Evolutionary conservation across 2,797 vertebrate species (phyloP).

Genomic region (Silurus lanzhouensis): DNA sequence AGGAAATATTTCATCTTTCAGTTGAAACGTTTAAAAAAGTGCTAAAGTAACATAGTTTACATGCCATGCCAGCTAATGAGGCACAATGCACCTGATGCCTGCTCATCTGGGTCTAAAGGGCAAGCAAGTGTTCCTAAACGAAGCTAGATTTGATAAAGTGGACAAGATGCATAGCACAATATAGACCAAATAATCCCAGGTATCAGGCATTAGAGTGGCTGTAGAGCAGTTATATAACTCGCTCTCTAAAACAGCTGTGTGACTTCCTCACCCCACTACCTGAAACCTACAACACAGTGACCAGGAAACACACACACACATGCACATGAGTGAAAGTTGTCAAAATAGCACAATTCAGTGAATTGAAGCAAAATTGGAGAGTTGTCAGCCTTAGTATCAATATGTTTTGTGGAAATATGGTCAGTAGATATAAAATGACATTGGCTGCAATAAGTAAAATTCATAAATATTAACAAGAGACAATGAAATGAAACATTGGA

Average conservation of each 20-base stretch:
- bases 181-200: slow-evolving; percentile 54
- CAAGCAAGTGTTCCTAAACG: slow-evolving; percentile 21
- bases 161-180: slow-evolving; percentile 35
- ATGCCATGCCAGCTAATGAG: slow-evolving; percentile 5
- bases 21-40: neutral
- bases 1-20: neutral
- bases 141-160: slow-evolving; percentile 35
- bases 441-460: slow-evolving; percentile 22
- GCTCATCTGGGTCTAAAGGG: slow-evolving; percentile 18
- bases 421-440: neutral
- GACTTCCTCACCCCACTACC: slow-evolving; percentile 44
- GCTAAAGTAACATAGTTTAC: neutral
- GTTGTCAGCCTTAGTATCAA: neutral
- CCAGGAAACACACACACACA: slow-evolving; percentile 31
- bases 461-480: slow-evolving; percentile 44
- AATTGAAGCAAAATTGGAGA: neutral
- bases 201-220: slow-evolving; percentile 42
- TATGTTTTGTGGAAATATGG: neutral
- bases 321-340: slow-evolving; percentile 18
- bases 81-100: slow-evolving; percentile 20
- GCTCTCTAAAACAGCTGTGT: slow-evolving; percentile 54
- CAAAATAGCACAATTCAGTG: slow-evolving; percentile 14
- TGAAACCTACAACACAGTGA: slow-evolving; percentile 55
- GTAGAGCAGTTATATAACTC: slow-evolving; percentile 55
- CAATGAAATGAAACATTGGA: slow-evolving; percentile 48